Percentiles rank a stretch among this genome's conserved stretches.
Conservation (phyloP, 2,888 invertebrate species). For the Acleris laterana region DNA sequence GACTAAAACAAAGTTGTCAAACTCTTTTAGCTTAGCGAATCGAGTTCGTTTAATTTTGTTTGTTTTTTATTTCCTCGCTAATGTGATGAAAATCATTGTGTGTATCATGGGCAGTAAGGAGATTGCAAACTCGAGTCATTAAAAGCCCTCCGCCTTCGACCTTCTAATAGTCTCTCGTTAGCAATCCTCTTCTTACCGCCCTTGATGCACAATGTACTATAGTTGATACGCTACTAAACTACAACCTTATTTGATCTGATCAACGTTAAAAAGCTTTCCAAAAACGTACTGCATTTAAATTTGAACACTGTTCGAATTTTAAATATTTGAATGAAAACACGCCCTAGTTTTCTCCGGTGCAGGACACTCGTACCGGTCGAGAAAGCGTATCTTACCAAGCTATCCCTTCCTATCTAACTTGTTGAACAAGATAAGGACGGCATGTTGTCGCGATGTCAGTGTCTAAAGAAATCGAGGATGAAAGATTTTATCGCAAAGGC, state of each 20-base stretch:
- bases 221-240: no score
- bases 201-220: no score
- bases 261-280: neutral
- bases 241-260: neutral
- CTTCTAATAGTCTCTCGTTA: no score
- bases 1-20: no score
- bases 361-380: conserved; percentile 8
- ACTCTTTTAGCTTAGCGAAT: no score
- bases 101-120: no score
- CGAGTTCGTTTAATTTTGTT: no score
- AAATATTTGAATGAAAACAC: conserved; percentile 17
- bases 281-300: neutral
- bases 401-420: conserved; percentile 11
- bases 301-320: neutral
- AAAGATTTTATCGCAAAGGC: conserved; percentile 29
- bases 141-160: no score
- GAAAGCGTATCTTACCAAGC: conserved; percentile 17
- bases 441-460: conserved; percentile 1
- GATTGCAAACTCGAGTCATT: no score
- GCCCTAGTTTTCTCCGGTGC: conserved; percentile 9
- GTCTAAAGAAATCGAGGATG: conserved; percentile 10
- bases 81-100: no score
- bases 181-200: no score
- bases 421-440: conserved; percentile 16
- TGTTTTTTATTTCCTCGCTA: no score